These are phyloP conservation scores for Epizoanthus rinbou DNA, from an alignment of 92 coral and sea anemone genomes.

Conservation along the genomic window DNA sequence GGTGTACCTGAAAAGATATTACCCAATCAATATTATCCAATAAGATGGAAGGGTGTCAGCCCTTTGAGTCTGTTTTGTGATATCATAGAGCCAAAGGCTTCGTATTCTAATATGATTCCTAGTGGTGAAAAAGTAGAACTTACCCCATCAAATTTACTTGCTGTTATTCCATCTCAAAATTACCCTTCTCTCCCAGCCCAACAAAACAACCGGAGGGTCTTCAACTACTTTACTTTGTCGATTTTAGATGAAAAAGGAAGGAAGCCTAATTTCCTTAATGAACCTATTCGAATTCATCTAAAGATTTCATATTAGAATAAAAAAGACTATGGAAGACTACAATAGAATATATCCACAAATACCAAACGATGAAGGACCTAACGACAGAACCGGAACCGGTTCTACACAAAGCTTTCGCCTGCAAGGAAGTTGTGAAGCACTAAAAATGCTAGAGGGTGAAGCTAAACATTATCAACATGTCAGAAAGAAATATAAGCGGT, in stretches of 20 bases:
- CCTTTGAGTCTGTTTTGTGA: constrained; percentile 10
- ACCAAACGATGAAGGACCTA: neutral
- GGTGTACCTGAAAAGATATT: constrained; percentile 18
- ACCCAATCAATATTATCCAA: constrained; percentile 16
- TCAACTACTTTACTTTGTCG: too few species aligned
- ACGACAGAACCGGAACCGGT: neutral
- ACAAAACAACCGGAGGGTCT: too few species aligned
- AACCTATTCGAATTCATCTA: constrained; percentile 6
- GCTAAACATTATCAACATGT: constrained; percentile 6
- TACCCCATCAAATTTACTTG: neutral
- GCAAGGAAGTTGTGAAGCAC: constrained; percentile 10
- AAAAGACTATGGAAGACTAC: constrained; percentile 4
- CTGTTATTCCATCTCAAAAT: neutral
- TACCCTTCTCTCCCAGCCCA: neutral
- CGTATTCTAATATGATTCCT: neutral
- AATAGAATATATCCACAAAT: constrained; percentile 15
- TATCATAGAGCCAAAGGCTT: constrained; percentile 1
- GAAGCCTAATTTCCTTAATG: constrained; percentile 17
- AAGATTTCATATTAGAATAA: constrained; percentile 3
- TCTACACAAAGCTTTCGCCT: neutral
- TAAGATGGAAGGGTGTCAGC: neutral
- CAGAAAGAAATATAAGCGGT: constrained; percentile 40
- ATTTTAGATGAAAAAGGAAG: neutral
- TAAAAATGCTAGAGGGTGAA: constrained; percentile 17
- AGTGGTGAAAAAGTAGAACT: neutral